phyloP scores from a whole-genome alignment of 23 tunicate genomes.

The Diplosoma virens region DNA sequence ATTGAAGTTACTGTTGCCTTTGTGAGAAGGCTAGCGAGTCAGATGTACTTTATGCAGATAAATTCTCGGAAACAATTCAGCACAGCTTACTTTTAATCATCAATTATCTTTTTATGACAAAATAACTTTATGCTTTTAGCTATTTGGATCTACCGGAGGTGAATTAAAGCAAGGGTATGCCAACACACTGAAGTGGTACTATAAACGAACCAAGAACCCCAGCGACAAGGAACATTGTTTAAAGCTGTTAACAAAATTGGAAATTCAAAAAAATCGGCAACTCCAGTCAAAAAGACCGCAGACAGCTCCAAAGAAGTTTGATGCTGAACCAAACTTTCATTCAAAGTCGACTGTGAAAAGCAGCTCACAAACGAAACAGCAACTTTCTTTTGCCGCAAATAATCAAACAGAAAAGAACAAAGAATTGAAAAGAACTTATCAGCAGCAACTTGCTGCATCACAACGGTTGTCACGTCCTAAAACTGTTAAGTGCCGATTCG shows the following conservation, averaged over 20 bases:
- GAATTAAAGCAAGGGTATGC: constrained; percentile 59
- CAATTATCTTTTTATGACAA: background rate
- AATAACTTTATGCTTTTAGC: constrained; percentile 39
- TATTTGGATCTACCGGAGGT: constrained; percentile 71
- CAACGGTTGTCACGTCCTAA: constrained; percentile 77
- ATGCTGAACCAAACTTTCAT: background rate
- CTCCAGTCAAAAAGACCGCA: background rate
- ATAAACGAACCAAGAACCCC: constrained; percentile 52
- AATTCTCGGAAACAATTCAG: no score
- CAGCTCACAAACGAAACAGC: background rate
- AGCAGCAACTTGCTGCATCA: constrained; percentile 46
- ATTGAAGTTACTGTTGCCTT: no score
- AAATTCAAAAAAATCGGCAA: constrained; percentile 19
- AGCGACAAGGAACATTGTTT: constrained; percentile 72
- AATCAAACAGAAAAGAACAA: background rate
- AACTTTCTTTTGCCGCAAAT: background rate
- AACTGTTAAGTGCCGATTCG: constrained; percentile 22
- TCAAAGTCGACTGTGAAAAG: background rate
- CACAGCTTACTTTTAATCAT: no score
- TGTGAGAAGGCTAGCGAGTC: no score
- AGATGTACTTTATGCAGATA: no score
- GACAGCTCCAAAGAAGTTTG: background rate
- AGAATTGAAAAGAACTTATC: constrained; percentile 30
- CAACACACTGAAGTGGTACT: constrained; percentile 82
- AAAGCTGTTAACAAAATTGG: constrained; percentile 52